A percentile compares a stretch with the other conserved stretches of the same genome.
These are phyloP conservation scores for Gymnocypris eckloni DNA, from an alignment of 2,797 vertebrate species.

Conservation along the genomic window DNA sequence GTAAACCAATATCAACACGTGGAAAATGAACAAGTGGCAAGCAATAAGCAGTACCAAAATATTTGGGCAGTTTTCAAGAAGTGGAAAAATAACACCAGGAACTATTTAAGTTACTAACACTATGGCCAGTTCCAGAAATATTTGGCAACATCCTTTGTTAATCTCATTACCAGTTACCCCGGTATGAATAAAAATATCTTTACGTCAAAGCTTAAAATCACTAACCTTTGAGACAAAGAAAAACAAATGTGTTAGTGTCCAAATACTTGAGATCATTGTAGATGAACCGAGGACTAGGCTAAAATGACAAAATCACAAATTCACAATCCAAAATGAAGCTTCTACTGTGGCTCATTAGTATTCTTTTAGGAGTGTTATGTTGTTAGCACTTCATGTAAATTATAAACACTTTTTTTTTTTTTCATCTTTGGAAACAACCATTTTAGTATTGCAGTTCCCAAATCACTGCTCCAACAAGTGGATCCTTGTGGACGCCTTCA, in stretches of 20 bases:
- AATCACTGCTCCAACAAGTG: constrained; percentile 5
- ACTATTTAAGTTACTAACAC: constrained; percentile 1
- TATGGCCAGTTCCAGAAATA: constrained; percentile 17
- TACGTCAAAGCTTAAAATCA: constrained; percentile 3
- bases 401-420: constrained; percentile 9
- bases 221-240: background rate
- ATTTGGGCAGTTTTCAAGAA: constrained; percentile 25
- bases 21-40: constrained; percentile 14
- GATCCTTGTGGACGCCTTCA: background rate
- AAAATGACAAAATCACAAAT: background rate
- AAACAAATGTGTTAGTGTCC: background rate
- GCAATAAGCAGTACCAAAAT: constrained; percentile 35
- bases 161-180: background rate
- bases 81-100: background rate
- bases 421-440: constrained; percentile 47
- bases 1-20: constrained; percentile 18
- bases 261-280: constrained; percentile 24
- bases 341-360: background rate
- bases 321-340: constrained; percentile 4
- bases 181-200: constrained; percentile 30
- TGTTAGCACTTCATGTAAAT: constrained; percentile 8
- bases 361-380: background rate
- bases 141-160: constrained; percentile 25
- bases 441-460: constrained; percentile 43
- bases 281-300: constrained; percentile 3